Evolutionary conservation across 2,113 vertebrate species (phyloP), one percentile per base, ranked within the genome.

Genomic region (Gracilinanus agilis): DNA sequence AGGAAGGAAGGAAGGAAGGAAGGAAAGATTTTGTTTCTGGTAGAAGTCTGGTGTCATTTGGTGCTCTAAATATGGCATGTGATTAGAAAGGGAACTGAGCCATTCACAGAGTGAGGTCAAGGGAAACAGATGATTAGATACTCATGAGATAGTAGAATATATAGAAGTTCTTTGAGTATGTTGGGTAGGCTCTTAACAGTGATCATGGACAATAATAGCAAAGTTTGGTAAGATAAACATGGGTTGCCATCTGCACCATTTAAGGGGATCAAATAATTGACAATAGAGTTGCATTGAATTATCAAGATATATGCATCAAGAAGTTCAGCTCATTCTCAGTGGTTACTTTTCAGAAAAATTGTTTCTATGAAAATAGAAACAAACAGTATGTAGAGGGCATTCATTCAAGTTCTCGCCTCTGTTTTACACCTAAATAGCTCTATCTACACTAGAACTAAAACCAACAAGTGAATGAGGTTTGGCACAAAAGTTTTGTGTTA

Each of bases 351-450:
- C 88, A 90, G 25, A 94, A 93, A 91, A 44, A 44, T 89, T 40
- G 24, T 75, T 95, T 95, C 67, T 23, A 53, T 88, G 58, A 61
- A 88, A 90, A 94, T 67, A 53, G 19, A 40, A 95, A 9, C 91
- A 21, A 90, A 89, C 67, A 67, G 27, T 25, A 92, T 44, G 88
- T 90, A 94, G 49, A 92, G 91, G 95, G 90, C 90, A 88, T 92
- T 93, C 92, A 75, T 67, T 44, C 3, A 29, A 88, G 27, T 11
- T 89, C 75, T 61, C 88, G 21, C 53, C 44, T 89, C 89, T 90
- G 25, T 4, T 44, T 34, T 88, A n/a, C 1, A 23, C 53, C 11
- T 89, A 13, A 25, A 89, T 56, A 53, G 21, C 92, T 24, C 44
- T 89, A 8, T 34, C 40, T 19, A 44, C 92, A 55, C 13, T 44